Base-by-base conservation (phyloP, 1,140 invertebrate genomes). In the Neotoxoptera formosana region DNA sequence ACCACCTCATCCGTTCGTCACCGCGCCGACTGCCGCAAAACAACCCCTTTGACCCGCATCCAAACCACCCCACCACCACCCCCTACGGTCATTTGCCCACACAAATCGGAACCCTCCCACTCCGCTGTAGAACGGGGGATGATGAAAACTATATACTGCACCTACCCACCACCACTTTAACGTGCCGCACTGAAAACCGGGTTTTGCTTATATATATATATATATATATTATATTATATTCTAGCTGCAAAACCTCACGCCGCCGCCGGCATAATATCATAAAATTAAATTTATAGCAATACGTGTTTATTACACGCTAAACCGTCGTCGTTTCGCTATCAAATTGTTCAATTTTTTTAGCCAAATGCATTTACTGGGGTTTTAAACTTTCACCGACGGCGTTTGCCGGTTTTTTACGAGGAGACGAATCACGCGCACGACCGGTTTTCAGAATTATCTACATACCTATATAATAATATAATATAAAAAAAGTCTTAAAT, bases 11-110 rank as follows among this genome's bases (percentile, higher is more conserved):
- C 88, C 34, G 30, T 48, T n/a, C 86, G 36, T 84, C 86, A 25
- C 48, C 51, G 9, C 20, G 23, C 8, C n/a, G 48, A 89, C 34
- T 45, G 47, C 91, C 60, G 47, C 90, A 45, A 93, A 93, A 93
- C 91, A 93, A 93, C 91, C 91, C 91, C 91, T 93, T 93, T 93
- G 91, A 93, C 91, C 91, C 91, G 91, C 34, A 93, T 92, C 45
- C 25, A 47, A 86, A 56, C 81, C n/a, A 36, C 81, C 34, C 23
- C 48, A 25, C 81, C 21, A 34, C 91, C 48, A 53, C 36, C 47
- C 34, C 14, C 34, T 48, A 56, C 91, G 81, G 91, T 93, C 91
- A 93, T 93, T 93, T 93, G 25, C 91, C 91, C 91, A 25, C 51
- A 86, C 81, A 86, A 86, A 93, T 93, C 91, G 91, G 48, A 83